These are phyloP conservation scores for Artibeus jamaicensis DNA, from an alignment of 2,797 vertebrate species.

Conservation along the genomic window DNA sequence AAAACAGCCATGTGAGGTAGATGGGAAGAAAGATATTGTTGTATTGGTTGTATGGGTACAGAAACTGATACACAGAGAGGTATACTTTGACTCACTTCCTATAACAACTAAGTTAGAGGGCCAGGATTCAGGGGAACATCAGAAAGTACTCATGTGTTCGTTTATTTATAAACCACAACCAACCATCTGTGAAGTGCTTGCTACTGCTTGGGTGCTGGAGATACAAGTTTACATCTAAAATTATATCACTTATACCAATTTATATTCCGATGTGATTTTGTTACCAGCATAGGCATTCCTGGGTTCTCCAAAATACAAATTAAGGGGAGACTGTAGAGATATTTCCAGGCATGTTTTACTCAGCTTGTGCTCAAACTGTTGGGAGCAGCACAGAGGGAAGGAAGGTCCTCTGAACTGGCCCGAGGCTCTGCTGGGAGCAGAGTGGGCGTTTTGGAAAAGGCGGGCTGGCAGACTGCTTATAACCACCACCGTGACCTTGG, in stretches of 20 bases:
- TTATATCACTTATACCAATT: not conserved
- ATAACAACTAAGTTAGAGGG: not conserved
- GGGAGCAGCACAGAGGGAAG: not conserved
- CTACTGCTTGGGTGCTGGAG: not conserved
- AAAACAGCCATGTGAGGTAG: not conserved
- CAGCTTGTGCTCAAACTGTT: not conserved
- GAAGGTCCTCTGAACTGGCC: not conserved
- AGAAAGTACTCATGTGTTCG: not conserved
- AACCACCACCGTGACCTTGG: not conserved
- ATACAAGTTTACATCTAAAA: not conserved
- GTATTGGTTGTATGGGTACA: not conserved
- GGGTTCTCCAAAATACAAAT: not conserved
- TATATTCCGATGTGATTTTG: not conserved
- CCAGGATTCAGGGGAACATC: not conserved
- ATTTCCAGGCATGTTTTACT: not conserved
- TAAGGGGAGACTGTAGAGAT: not conserved
- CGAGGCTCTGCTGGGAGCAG: not conserved
- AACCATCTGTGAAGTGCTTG: not conserved
- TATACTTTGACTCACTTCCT: not conserved
- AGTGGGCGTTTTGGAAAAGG: not conserved
- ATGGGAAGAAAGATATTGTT: not conserved
- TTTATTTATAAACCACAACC: not conserved
- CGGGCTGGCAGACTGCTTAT: no score
- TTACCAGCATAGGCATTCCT: not conserved
- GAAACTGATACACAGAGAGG: not conserved